Percentiles rank a stretch among this genome's conserved stretches.
Conservation (phyloP, 2,113 vertebrate species). For the Entosphenus tridentatus region DNA sequence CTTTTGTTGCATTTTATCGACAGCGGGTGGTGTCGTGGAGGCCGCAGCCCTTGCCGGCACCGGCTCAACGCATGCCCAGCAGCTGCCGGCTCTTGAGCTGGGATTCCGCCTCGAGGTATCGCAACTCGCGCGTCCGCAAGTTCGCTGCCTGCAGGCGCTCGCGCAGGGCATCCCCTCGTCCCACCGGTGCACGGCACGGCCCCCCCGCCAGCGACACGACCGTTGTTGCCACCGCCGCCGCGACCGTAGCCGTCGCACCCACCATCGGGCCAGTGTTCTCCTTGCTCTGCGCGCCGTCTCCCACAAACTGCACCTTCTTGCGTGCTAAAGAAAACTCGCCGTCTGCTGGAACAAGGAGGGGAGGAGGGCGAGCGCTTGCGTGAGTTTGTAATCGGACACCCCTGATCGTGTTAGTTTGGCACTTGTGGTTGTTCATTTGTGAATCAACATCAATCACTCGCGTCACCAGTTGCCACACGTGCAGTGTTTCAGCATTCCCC, state of each 20-base stretch:
- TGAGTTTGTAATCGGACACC: background rate
- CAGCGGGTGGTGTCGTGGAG: too few relatives aligned
- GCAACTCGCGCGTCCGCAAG: conserved; percentile 31
- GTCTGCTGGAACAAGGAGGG: conserved; percentile 18
- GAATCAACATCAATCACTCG: background rate
- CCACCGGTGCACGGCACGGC: too few relatives aligned
- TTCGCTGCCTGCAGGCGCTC: conserved; percentile 40
- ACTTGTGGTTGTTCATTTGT: background rate
- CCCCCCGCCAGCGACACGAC: conserved; percentile 23
- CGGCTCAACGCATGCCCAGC: conserved; percentile 43
- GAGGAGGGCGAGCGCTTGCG: conserved; percentile 12
- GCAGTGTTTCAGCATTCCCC: background rate
- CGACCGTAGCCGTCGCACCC: conserved; percentile 14
- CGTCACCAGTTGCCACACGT: background rate
- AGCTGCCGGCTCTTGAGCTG: conserved; percentile 47
- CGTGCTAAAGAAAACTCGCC: conserved; percentile 27
- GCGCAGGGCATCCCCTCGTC: too few relatives aligned
- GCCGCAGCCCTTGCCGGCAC: too few relatives aligned
- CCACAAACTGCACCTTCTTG: conserved; percentile 51
- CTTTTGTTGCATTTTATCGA: too few relatives aligned
- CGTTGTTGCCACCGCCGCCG: conserved; percentile 13
- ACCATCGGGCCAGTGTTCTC: conserved; percentile 25
- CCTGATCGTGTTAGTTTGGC: background rate
- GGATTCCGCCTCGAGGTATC: conserved; percentile 36
- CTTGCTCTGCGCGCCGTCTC: conserved; percentile 23